Evolutionary conservation across 2,113 vertebrate genomes (phyloP).

Genomic region (Ceyx melanurus): DNA sequence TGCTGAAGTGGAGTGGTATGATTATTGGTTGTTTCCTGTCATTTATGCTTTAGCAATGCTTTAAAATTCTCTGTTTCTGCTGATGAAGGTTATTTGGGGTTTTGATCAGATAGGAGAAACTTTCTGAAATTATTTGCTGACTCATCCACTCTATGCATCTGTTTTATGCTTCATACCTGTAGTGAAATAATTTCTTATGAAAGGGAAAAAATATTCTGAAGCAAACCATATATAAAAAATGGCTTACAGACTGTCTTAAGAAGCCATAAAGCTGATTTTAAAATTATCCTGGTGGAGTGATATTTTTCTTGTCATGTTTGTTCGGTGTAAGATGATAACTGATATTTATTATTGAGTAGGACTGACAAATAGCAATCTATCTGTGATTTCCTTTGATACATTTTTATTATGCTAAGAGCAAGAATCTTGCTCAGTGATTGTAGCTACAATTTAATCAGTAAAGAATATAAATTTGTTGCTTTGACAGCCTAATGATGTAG

Average conservation of each 20-base stretch:
- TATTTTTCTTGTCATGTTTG: constrained; percentile 40
- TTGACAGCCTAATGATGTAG: constrained; percentile 33
- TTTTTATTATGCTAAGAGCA: constrained; percentile 16
- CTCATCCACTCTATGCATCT: neutral
- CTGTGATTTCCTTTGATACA: neutral
- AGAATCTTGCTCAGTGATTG: neutral
- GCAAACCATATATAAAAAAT: neutral
- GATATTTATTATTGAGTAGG: neutral
- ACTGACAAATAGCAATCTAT: constrained; percentile 9
- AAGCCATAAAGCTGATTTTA: neutral
- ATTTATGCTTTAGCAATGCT: neutral
- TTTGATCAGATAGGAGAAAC: neutral
- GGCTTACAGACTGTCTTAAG: neutral
- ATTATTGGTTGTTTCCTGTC: neutral
- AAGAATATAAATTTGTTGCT: constrained; percentile 18
- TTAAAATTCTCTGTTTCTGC: neutral
- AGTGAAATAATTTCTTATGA: neutral
- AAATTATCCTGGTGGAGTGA: neutral
- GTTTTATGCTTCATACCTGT: neutral
- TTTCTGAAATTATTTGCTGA: neutral
- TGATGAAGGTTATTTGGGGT: neutral
- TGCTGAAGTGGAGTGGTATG: neutral
- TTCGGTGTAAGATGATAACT: neutral
- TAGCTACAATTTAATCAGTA: constrained; percentile 23
- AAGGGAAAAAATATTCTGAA: neutral